Evolutionary conservation across 2,797 vertebrate genomes (phyloP).

Genomic region (Kryptopterus vitreolus): DNA sequence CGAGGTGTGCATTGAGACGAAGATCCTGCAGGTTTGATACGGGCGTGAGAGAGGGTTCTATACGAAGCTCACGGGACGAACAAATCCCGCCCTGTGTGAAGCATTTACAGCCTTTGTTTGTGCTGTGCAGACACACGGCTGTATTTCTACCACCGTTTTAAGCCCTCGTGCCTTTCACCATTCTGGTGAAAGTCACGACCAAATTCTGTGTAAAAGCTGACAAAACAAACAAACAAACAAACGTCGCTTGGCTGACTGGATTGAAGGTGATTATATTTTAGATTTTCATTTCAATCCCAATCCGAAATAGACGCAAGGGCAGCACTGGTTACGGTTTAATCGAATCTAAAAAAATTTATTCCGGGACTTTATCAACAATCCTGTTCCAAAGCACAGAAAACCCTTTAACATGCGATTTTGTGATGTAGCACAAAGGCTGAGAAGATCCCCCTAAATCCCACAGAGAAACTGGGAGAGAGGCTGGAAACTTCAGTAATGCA

Average conservation of each 20-base stretch:
- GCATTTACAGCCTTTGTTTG: constrained; percentile 21
- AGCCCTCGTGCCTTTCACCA: neutral
- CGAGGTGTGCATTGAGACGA: too few relatives aligned
- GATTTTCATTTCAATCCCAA: neutral
- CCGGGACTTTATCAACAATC: constrained; percentile 11
- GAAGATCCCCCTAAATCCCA: constrained; percentile 38
- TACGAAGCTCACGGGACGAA: constrained; percentile 10
- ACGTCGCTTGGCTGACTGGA: neutral
- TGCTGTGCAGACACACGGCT: constrained; percentile 1
- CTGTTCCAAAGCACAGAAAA: constrained; percentile 41
- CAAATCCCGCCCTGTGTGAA: neutral
- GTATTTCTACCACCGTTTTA: neutral
- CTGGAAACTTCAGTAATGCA: constrained; percentile 41
- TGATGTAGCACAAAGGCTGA: constrained; percentile 26
- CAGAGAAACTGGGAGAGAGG: constrained; percentile 29
- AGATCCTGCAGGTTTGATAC: constrained; percentile 13
- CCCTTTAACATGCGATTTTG: constrained; percentile 32
- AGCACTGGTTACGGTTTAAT: neutral
- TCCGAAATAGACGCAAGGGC: neutral
- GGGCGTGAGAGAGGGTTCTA: neutral
- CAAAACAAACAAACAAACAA: neutral
- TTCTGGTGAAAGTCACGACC: neutral
- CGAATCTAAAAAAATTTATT: constrained; percentile 23
- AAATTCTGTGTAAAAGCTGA: too few relatives aligned
- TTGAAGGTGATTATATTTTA: neutral